phyloP scores from a whole-genome alignment of 2,797 vertebrate species.

The Sebastes steindachneri region DNA sequence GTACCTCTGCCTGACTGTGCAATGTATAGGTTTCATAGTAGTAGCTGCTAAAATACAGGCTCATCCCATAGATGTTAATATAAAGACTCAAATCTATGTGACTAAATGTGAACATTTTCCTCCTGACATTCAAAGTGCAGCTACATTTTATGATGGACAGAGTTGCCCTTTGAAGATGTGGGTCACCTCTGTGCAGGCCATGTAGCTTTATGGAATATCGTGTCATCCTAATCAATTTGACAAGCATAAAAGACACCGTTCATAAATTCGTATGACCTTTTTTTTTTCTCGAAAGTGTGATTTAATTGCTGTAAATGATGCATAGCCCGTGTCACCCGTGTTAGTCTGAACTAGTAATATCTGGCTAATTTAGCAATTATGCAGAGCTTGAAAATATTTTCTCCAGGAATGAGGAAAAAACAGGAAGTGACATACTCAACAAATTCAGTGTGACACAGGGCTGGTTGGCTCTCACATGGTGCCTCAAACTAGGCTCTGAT shows the following conservation, averaged over 20 bases:
- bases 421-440: conserved; percentile 1
- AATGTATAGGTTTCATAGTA: background rate
- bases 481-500: conserved; percentile 31
- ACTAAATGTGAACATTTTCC: background rate
- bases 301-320: conserved; percentile 20
- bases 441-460: conserved; percentile 2
- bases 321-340: background rate
- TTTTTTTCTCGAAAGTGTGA: background rate
- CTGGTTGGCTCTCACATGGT: background rate
- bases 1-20: background rate
- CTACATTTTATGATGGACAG: conserved; percentile 38
- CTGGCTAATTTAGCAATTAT: conserved; percentile 14
- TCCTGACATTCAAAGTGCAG: conserved; percentile 32
- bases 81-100: conserved; percentile 1
- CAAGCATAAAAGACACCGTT: conserved; percentile 25
- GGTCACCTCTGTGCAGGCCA: conserved; percentile 32
- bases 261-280: conserved; percentile 16
- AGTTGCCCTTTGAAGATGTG: conserved; percentile 39
- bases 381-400: background rate
- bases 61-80: background rate
- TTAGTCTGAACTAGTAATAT: background rate
- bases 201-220: conserved; percentile 18
- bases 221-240: conserved; percentile 46
- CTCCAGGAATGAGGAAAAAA: background rate
- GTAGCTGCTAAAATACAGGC: background rate